Base-by-base conservation (phyloP, 2,888 invertebrate species). In the Brachyopa scutellaris region DNA sequence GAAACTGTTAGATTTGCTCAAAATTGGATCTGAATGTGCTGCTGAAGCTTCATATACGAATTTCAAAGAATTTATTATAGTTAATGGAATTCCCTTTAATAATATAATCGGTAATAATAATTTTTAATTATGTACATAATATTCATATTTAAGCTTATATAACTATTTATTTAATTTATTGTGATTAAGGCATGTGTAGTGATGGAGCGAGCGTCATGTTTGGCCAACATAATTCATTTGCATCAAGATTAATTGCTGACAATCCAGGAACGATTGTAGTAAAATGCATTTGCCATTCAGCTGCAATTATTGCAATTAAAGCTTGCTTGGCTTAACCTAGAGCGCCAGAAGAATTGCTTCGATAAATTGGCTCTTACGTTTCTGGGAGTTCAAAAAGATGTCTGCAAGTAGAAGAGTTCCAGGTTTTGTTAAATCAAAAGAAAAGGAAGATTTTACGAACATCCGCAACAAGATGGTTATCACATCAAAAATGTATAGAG, bases 391-490 rank as follows among this genome's bases (percentile, higher is more conserved):
- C 31, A 15, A 29, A 49, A 29, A 17, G 17, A 1, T 47, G 11
- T 36, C n/a, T 11, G 42, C 42, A 80, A 21, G 33, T 80, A 1
- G 38, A 36, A 33, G 64, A 84, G 45, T 62, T 84, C 17, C 61
- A 80, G 33, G 42, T 45, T 15, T 26, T 64, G 8, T 61, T 84
- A 4, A 66, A 73, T 23, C 23, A 29, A 17, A 76, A 72, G 36
- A 67, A 72, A 40, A 82, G 51, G 51, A 82, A 76, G 47, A 51
- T 77, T 23, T n/a, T n/a, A n/a, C n/a, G 72, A 62, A 66, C 72
- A 23, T 82, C 73, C 19, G 55, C n/a, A 2, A 84, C 77, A 1
- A 64, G 73, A n/a, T n/a, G n/a, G 85, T 45, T 85, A 26, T 83
- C 77, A 1, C 66, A 62, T 21, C 79, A 83, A 40, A 59, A 84